A percentile compares a stretch with the other conserved stretches of the same genome.
Conservation (phyloP, 1,140 invertebrate species). For the Hycleus cichorii region DNA sequence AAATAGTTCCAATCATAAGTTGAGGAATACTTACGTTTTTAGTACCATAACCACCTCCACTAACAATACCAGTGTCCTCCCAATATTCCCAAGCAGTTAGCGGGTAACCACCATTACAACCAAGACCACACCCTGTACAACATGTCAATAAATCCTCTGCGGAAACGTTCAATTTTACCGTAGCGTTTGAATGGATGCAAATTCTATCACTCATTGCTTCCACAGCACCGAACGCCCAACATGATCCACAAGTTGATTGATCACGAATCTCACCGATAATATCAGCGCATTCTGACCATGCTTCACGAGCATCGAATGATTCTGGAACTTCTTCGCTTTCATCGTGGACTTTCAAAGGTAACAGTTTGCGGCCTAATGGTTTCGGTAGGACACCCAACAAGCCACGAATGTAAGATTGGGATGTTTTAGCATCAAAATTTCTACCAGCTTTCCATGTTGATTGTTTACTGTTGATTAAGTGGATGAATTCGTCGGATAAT, state of each 20-base stretch:
- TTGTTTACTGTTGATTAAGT: conserved; percentile 48
- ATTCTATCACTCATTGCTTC: conserved; percentile 59
- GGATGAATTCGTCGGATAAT: conserved; percentile 57
- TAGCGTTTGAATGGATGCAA: conserved; percentile 55
- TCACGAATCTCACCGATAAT: conserved; percentile 12
- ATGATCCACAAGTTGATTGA: conserved; percentile 3
- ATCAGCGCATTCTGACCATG: conserved; percentile 5
- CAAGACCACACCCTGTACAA: conserved; percentile 52
- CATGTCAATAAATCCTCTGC: conserved; percentile 59
- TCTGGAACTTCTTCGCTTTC: conserved; percentile 1
- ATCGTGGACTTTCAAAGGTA: background rate
- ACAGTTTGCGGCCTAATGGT: background rate
- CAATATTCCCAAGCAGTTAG: conserved; percentile 54
- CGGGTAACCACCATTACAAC: conserved; percentile 57
- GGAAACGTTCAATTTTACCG: conserved; percentile 48
- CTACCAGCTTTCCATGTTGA: conserved; percentile 27
- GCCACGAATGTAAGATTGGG: background rate
- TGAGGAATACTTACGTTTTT: conserved; percentile 10
- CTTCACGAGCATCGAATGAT: conserved; percentile 9
- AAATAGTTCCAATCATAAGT: background rate
- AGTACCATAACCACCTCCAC: conserved; percentile 26
- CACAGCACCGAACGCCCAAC: conserved; percentile 11
- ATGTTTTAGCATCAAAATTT: conserved; percentile 8
- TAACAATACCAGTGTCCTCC: conserved; percentile 25
- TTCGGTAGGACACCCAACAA: background rate